These are phyloP conservation scores for Tubulanus polymorphus DNA, from an alignment of 2,888 invertebrate genomes.

Conservation along the genomic window DNA sequence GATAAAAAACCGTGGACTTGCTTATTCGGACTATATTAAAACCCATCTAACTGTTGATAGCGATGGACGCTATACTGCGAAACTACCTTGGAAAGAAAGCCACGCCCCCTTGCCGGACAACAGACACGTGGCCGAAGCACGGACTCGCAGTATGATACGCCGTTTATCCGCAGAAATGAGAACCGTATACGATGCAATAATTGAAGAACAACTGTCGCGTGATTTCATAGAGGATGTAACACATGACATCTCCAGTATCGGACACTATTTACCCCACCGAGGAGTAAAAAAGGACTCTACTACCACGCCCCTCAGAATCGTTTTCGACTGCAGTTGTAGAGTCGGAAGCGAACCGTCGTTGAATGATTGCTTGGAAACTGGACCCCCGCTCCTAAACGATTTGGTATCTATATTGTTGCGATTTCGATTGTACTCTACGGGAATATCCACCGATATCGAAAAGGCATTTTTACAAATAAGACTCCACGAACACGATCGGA, in stretches of 20 bases:
- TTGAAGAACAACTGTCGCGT: background rate
- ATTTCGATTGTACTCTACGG: conserved; percentile 16
- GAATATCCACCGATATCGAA: conserved; percentile 1
- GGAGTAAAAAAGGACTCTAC: conserved; percentile 17
- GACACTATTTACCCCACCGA: conserved; percentile 20
- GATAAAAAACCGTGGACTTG: too few relatives aligned
- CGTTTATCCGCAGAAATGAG: background rate
- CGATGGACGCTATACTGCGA: background rate
- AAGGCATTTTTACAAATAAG: conserved; percentile 15
- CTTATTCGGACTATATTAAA: too few relatives aligned
- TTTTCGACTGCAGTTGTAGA: conserved; percentile 16
- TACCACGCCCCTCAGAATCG: conserved; percentile 21
- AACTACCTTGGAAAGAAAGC: background rate
- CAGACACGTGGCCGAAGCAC: background rate
- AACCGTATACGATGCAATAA: background rate
- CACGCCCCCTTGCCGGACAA: background rate
- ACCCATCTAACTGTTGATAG: too few relatives aligned
- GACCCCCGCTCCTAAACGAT: conserved; percentile 18
- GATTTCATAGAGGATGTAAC: background rate
- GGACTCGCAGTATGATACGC: background rate
- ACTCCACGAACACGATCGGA: conserved; percentile 12
- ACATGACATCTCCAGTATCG: background rate
- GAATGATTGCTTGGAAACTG: conserved; percentile 18
- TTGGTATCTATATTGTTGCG: conserved; percentile 13
- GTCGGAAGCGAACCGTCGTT: conserved; percentile 12